Conservation (phyloP, 2,797 vertebrate species). For the Gymnoscopelus microlampas region DNA sequence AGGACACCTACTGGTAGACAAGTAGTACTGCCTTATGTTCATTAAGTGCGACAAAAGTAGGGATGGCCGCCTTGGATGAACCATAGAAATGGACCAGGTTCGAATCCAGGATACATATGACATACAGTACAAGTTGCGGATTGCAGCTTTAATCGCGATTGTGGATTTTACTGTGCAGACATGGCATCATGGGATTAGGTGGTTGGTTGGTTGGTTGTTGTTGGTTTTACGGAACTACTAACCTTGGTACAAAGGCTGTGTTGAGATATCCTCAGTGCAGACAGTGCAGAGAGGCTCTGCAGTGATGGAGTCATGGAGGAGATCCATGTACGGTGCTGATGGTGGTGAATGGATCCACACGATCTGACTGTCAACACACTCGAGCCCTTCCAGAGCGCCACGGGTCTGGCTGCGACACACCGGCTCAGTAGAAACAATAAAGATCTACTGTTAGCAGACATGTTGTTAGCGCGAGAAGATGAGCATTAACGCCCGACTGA, state of each 20-base stretch:
- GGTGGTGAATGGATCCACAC: constrained; percentile 12
- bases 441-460: constrained; percentile 45
- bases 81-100: no score
- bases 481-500: not conserved
- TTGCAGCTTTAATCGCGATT: no score
- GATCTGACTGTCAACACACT: not conserved
- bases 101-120: no score
- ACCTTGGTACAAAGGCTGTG: constrained; percentile 64
- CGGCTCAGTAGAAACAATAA: constrained; percentile 50
- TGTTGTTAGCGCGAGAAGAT: constrained; percentile 18
- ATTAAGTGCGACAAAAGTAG: no score
- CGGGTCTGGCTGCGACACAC: constrained; percentile 34
- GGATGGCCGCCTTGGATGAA: no score
- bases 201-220: not conserved
- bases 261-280: constrained; percentile 1
- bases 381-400: not conserved
- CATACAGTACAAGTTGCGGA: no score
- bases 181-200: not conserved
- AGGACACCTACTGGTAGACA: not conserved
- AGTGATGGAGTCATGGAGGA: not conserved
- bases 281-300: constrained; percentile 10
- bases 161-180: not conserved
- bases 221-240: constrained; percentile 1
- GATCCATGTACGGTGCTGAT: constrained; percentile 12
- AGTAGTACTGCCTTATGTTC: not conserved